Evolutionary conservation across 2,797 vertebrate genomes (phyloP), one percentile per base, ranked within the genome.

Genomic region (Myiotriccus ornatus): DNA sequence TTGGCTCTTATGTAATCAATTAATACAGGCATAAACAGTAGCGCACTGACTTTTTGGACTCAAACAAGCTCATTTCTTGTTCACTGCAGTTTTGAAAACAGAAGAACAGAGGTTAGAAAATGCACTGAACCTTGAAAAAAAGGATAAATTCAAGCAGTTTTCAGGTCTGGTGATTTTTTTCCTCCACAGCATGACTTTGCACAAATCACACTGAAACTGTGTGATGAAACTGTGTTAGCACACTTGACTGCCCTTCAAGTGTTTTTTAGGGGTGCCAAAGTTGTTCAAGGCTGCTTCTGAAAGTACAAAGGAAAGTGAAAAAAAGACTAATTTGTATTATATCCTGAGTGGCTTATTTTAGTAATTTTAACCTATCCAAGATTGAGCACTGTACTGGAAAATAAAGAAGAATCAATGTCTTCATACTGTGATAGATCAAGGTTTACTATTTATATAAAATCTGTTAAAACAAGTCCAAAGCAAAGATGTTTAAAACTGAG

Each of bases 91-190:
- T 87, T 81, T 65, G 30, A 85, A 87, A 89, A 55, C 75, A 93
- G 21, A 64, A 83, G 91, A 95, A 79, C 28, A 70, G 65, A 84
- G 74, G 59, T 94, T 87, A 90, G 34, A 84, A 94, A 90, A 69
- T 11, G 41, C 85, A 87, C 24, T 87, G 94, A 95, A 82, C 94
- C 93, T 70, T 94, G 67, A 79, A 86, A 68, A 56, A 96, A 88
- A 55, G 62, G 88, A 92, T 90, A 90, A 95, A 84, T 84, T 79
- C 67, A 90, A 87, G 56, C 16, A 56, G 50, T 84, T 95, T 92
- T 91, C 94, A 96, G 82, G 82, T 93, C 84, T 92, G 44, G 37
- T 93, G 60, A 55, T 70, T 90, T 95, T 95, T 56, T 86, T 70
- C 59, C 41, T 90, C 56, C 56, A 77, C 75, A 84, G 75, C 93